A percentile compares a stretch with the other conserved stretches of the same genome.
Evolutionary conservation across 2,797 vertebrate species (phyloP).

Genomic region (Enoplosus armatus): DNA sequence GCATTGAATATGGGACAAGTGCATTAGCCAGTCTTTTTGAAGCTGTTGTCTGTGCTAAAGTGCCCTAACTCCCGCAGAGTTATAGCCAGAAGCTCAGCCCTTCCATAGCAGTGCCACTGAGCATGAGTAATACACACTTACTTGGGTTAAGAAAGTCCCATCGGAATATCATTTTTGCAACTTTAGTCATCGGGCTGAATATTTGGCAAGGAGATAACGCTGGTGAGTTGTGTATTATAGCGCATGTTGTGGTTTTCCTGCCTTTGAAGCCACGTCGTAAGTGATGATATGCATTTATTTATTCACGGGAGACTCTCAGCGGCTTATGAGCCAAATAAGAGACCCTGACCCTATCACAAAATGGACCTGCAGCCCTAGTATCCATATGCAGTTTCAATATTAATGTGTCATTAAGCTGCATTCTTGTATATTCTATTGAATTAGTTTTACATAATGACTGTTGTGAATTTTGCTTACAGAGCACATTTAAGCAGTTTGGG

Average conservation of each 20-base stretch:
- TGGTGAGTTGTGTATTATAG: conserved; percentile 30
- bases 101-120: conserved; percentile 52
- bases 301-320: conserved; percentile 33
- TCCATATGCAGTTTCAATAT: conserved; percentile 49
- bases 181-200: conserved; percentile 39
- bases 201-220: conserved; percentile 33
- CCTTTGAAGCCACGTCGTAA: conserved; percentile 35
- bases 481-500: conserved; percentile 61
- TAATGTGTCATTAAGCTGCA: conserved; percentile 70
- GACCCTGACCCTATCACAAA: conserved; percentile 39
- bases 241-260: conserved; percentile 20
- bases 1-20: conserved; percentile 66
- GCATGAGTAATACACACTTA: conserved; percentile 69
- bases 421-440: conserved; percentile 72
- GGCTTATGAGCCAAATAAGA: conserved; percentile 47
- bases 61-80: conserved; percentile 51
- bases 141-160: conserved; percentile 56
- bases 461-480: conserved; percentile 68
- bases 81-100: conserved; percentile 55
- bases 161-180: conserved; percentile 47
- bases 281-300: conserved; percentile 52
- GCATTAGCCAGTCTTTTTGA: conserved; percentile 77
- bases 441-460: conserved; percentile 78
- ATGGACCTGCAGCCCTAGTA: conserved; percentile 44
- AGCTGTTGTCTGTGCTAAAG: conserved; percentile 67